Evolutionary conservation across 2,797 vertebrate species (phyloP), one percentile per base, ranked within the genome.

Genomic region (Lithobates sylvaticus): DNA sequence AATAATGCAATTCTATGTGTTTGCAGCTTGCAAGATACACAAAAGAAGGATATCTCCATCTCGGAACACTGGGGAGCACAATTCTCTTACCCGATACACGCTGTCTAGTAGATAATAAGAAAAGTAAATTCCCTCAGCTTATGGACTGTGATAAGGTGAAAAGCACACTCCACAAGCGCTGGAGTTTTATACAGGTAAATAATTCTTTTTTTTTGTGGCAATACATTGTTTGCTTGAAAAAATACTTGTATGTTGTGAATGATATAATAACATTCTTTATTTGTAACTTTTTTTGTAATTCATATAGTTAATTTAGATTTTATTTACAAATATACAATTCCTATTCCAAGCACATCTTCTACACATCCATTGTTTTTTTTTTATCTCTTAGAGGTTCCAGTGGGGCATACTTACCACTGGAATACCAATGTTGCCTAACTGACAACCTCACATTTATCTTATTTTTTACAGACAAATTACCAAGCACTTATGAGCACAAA

Each of bases 121-220:
- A 94, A 88, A 96, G 94, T 90, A 94, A 90, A 87, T 93, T 95
- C 69, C 97, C 98, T 12, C 97, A 98, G 92, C 96, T 99, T 58
- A 93, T 98, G 0, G 96, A 98, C 88, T 99, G 98, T 0, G 97
- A 99, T 78, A 98, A 97, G 89, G 95, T 98, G 89, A 93, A 96
- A 89, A 96, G 94, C 84, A 90, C 94, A 69, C 95, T 94, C 58
- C 96, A 96, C 88, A 99, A 97, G 88, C 96, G 95, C 2, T 99
- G 98, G 98, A 93, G 91, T 86, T 99, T 99, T 94, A 95, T 96
- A 88, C 97, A 99, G 97, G 98, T 99, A 84, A 76, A 94, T 70
- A 34, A 15, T 44, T 16, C 7, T 6, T 73, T 54, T 10, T 10
- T 72, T 36, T 36, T 36, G 1, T 71, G 27, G n/a, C 10, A 26